Evolutionary conservation across 1,140 invertebrate genomes (phyloP).

Genomic region (Aphis gossypii): DNA sequence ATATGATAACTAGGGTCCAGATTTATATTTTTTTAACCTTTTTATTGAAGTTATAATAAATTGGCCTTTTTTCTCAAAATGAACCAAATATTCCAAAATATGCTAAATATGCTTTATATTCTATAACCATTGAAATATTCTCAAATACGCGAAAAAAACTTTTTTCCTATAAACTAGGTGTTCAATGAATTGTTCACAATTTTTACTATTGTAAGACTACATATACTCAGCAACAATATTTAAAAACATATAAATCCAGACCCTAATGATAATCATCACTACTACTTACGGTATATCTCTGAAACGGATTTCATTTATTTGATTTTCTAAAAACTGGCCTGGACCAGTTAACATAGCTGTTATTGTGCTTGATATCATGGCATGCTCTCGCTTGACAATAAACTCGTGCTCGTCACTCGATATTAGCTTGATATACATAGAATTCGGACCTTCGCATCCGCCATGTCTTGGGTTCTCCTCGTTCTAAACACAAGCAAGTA

Average conservation of each 20-base stretch:
- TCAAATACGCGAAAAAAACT: too few species aligned
- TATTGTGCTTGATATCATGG: constrained; percentile 96
- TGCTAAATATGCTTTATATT: too few species aligned
- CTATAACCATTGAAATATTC: too few species aligned
- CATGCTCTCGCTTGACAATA: constrained; percentile 97
- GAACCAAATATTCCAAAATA: too few species aligned
- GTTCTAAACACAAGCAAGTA: neutral
- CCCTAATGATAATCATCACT: neutral
- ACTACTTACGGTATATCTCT: constrained; percentile 94
- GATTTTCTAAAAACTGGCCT: constrained; percentile 98
- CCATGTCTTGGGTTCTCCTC: constrained; percentile 73
- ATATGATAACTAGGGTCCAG: neutral
- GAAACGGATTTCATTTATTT: constrained; percentile 99
- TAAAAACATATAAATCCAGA: too few species aligned
- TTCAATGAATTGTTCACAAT: too few species aligned
- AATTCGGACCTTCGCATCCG: constrained; percentile 96
- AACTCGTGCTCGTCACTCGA: constrained; percentile 98
- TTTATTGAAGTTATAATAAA: too few species aligned
- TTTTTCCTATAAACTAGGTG: too few species aligned
- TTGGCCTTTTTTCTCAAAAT: too few species aligned
- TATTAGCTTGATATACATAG: constrained; percentile 98
- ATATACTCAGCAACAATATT: too few species aligned
- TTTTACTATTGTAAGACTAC: too few species aligned
- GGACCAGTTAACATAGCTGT: constrained; percentile 97
- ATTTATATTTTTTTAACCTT: too few species aligned